Evolutionary conservation across 2,797 vertebrate species (phyloP), one percentile per base, ranked within the genome.

Genomic region (Triplophysa yarkandensis): DNA sequence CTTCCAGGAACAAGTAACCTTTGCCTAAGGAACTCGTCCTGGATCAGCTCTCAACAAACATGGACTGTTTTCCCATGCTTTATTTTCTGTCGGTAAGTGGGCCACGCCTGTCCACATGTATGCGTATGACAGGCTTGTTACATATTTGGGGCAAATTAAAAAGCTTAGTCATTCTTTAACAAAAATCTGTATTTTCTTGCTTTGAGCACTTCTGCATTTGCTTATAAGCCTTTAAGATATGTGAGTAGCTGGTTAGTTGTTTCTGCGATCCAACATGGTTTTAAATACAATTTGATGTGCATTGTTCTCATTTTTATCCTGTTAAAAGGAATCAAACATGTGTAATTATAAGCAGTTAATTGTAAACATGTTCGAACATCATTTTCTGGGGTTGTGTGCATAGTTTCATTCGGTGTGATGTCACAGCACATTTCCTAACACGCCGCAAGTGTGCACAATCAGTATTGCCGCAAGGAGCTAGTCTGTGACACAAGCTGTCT

Each of bases 11-110:
- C 88, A 91, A 91, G 89, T 93, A 93, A 91, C 91, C 91, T 94
- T 95, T 93, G 86, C 88, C 92, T 89, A 90, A 93, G 92, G 90
- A 93, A 92, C 91, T 87, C 89, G 90, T 91, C 93, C 93, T 90
- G 90, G 85, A 89, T 90, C 89, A 90, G 91, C 93, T 93, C 91
- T 93, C 94, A 90, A 96, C 94, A 97, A 98, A 94, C 96, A 98
- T 98, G 97, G 97, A 97, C 95, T 97, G 95, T 98, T 96, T 96
- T 94, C 94, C 93, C 93, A 94, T 95, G 95, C 95, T 95, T 94
- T 95, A 95, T 94, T 96, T 95, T 92, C 95, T 97, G 95, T 96
- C 95, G 95, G 97, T 98, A 93, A 97, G 93, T 92, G 91, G 88
- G 85, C 88, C 80, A 75, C 77, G 73, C 77, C 67, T 61, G 74